These are phyloP conservation scores for Carpatolechia fugitivella DNA, from an alignment of 2,888 invertebrate genomes.

Conservation along the genomic window DNA sequence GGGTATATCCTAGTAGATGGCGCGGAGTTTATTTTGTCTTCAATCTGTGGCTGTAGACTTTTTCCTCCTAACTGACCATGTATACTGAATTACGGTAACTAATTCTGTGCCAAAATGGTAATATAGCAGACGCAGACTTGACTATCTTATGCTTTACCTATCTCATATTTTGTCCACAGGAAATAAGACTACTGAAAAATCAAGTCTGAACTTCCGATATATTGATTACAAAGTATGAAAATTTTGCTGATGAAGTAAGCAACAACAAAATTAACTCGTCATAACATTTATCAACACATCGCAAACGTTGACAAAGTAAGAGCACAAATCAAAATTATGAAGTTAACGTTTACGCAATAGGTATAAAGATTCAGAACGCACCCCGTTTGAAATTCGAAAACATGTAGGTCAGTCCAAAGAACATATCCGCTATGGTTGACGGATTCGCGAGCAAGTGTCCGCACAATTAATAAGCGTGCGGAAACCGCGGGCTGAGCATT, in stretches of 20 bases:
- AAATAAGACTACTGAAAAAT: too few species aligned
- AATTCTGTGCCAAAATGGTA: too few species aligned
- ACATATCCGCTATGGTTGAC: constrained; percentile 43
- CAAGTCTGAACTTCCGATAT: too few species aligned
- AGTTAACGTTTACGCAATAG: constrained; percentile 28
- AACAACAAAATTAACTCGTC: not conserved
- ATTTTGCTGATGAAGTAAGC: not conserved
- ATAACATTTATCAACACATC: not conserved
- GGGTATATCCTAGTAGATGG: too few species aligned
- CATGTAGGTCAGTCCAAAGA: constrained; percentile 31
- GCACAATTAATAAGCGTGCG: constrained; percentile 71
- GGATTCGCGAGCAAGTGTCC: constrained; percentile 67
- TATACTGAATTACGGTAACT: too few species aligned
- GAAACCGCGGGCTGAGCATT: constrained; percentile 65
- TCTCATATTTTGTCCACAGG: too few species aligned
- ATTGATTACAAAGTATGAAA: not conserved
- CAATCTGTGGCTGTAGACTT: too few species aligned
- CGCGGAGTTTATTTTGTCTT: too few species aligned
- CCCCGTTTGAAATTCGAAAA: constrained; percentile 22
- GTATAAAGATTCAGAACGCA: constrained; percentile 22
- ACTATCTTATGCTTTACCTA: too few species aligned
- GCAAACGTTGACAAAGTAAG: constrained; percentile 6
- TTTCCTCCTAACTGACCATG: too few species aligned
- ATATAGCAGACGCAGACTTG: too few species aligned
- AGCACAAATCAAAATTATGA: constrained; percentile 25